Conservation (phyloP, 2,797 vertebrate genomes). For the Hippoglossus hippoglossus region DNA sequence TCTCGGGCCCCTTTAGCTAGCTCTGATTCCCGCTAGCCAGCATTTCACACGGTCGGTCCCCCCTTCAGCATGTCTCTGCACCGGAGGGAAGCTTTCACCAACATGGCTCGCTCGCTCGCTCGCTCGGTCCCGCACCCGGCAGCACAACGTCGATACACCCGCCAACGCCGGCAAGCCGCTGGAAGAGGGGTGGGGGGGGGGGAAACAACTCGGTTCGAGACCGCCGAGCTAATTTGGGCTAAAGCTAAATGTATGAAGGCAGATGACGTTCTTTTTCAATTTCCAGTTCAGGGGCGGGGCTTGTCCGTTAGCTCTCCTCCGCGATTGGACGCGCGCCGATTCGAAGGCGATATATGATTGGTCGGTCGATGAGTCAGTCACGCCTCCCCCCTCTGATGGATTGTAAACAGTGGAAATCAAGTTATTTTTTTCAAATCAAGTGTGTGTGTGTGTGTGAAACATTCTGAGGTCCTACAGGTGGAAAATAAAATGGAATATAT, state of each 20-base stretch:
- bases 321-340: slow-evolving; percentile 59
- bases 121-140: background rate
- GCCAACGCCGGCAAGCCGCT: background rate
- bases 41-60: slow-evolving; percentile 80
- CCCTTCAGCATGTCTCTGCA: slow-evolving; percentile 77
- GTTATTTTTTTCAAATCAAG: too few relatives aligned
- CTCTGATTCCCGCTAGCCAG: slow-evolving; percentile 71
- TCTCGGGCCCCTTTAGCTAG: slow-evolving; percentile 72
- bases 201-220: background rate
- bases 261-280: slow-evolving; percentile 83
- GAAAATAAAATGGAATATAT: slow-evolving; percentile 38
- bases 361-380: slow-evolving; percentile 54
- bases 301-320: background rate
- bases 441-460: background rate
- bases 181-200: too few relatives aligned
- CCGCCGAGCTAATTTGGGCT: slow-evolving; percentile 71
- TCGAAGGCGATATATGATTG: slow-evolving; percentile 44
- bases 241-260: slow-evolving; percentile 82
- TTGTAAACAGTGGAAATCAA: slow-evolving; percentile 30
- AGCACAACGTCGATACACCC: slow-evolving; percentile 13
- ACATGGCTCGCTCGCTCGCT: slow-evolving; percentile 77
- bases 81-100: slow-evolving; percentile 63
- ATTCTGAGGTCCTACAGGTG: slow-evolving; percentile 14
- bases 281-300: slow-evolving; percentile 52
- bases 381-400: background rate